Percentiles rank a stretch among this genome's conserved stretches.
Evolutionary conservation across 2,888 invertebrate species (phyloP).

Genomic region (Stramonita haemastoma): DNA sequence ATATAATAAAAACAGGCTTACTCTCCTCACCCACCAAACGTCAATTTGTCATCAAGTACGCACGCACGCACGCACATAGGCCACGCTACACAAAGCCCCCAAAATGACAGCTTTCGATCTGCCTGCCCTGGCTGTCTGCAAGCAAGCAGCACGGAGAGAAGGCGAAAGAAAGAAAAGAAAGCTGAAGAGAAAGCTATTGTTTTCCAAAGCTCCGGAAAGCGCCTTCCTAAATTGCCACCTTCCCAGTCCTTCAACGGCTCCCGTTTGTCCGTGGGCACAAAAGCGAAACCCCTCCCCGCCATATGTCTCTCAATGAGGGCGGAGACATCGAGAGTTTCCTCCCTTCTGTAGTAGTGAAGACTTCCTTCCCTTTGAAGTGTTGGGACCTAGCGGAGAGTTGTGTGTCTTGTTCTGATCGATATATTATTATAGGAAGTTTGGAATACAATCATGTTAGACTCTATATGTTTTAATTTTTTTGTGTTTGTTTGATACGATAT

Average conservation of each 20-base stretch:
- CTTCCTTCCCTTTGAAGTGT: background rate
- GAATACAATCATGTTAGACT: background rate
- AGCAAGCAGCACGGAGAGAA: background rate
- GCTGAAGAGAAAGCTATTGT: slow-evolving; percentile 30
- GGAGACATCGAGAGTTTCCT: slow-evolving; percentile 9
- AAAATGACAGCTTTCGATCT: no score
- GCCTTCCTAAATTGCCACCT: slow-evolving; percentile 12
- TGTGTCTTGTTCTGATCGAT: background rate
- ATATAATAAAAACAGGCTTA: no score
- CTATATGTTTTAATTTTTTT: background rate
- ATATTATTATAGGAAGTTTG: no score
- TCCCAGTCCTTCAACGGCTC: background rate
- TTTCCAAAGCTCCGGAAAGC: background rate
- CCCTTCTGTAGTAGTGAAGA: background rate
- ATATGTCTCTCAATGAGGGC: slow-evolving; percentile 17
- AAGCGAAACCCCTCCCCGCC: slow-evolving; percentile 20
- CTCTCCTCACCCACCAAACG: no score
- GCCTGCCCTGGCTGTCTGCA: no score
- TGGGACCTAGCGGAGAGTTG: background rate
- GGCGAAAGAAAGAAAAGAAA: background rate
- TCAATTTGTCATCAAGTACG: no score
- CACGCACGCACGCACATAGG: no score
- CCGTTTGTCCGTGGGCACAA: slow-evolving; percentile 9
- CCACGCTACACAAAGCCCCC: no score
- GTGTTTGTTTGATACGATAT: background rate